A percentile compares a stretch with the other conserved stretches of the same genome.
Conservation (phyloP, 2,888 invertebrate genomes). For the Nycteola revayana region DNA sequence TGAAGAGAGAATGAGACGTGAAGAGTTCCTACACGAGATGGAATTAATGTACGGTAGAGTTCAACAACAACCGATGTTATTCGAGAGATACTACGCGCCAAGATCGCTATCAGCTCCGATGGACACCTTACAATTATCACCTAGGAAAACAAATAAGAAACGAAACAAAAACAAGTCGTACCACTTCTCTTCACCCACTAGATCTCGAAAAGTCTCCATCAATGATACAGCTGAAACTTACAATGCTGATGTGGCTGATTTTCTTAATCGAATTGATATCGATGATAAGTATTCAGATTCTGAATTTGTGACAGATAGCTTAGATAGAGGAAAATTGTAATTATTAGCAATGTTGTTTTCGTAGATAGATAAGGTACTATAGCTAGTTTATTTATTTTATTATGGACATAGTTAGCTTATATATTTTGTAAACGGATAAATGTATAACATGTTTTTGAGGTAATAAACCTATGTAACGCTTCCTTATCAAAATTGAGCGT, state of each 20-base stretch:
- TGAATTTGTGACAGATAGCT: slow-evolving; percentile 47
- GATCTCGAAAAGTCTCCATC: slow-evolving; percentile 64
- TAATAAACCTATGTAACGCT: too few species aligned
- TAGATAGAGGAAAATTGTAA: slow-evolving; percentile 39
- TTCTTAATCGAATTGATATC: slow-evolving; percentile 60
- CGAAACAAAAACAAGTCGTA: slow-evolving; percentile 44
- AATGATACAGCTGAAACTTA: slow-evolving; percentile 61
- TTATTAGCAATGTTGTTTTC: too few species aligned
- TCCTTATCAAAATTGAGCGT: too few species aligned
- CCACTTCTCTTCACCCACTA: slow-evolving; percentile 49
- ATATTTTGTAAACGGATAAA: too few species aligned
- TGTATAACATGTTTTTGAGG: too few species aligned
- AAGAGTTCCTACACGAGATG: slow-evolving; percentile 87
- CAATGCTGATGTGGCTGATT: slow-evolving; percentile 57
- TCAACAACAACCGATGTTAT: slow-evolving; percentile 86
- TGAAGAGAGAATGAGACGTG: slow-evolving; percentile 85
- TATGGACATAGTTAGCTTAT: too few species aligned
- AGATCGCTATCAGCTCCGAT: slow-evolving; percentile 50
- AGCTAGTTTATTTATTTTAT: too few species aligned
- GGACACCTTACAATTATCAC: slow-evolving; percentile 59
- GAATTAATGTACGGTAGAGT: slow-evolving; percentile 87
- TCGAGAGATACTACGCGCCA: slow-evolving; percentile 86
- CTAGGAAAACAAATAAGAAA: slow-evolving; percentile 61
- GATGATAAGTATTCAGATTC: slow-evolving; percentile 60
- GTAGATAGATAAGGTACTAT: too few species aligned